Evolutionary conservation across 1,140 invertebrate genomes (phyloP).

Genomic region (Meloidogyne hapla): DNA sequence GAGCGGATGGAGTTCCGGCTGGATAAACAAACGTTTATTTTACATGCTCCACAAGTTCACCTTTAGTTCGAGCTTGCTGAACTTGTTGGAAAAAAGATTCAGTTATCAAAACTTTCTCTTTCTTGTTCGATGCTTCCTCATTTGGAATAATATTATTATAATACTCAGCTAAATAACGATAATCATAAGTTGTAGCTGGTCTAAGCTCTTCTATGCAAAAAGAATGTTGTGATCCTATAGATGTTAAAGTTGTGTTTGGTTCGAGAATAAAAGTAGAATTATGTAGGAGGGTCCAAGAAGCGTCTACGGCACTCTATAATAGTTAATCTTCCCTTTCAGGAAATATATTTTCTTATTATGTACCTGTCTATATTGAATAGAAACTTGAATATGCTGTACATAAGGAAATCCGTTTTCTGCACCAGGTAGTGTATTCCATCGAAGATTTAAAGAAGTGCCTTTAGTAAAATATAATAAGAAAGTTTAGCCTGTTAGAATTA

Average conservation of each 20-base stretch:
- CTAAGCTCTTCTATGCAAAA: constrained; percentile 49
- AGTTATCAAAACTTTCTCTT: constrained; percentile 10
- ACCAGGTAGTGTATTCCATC: constrained; percentile 50
- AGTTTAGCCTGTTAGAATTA: constrained; percentile 20
- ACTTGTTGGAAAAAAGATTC: constrained; percentile 57
- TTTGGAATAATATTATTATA: constrained; percentile 33
- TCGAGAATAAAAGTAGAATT: constrained; percentile 56
- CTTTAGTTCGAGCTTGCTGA: constrained; percentile 59
- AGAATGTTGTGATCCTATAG: constrained; percentile 24
- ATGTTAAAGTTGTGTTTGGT: constrained; percentile 8
- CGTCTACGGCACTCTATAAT: constrained; percentile 50
- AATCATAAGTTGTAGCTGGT: constrained; percentile 62
- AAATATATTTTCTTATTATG: not conserved
- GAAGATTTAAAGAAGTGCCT: constrained; percentile 43
- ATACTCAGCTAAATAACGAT: constrained; percentile 57
- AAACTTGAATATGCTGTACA: constrained; percentile 37
- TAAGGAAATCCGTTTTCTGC: not conserved
- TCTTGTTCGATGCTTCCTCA: not conserved
- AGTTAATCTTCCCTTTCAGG: too few relatives aligned
- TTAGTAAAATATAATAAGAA: not conserved
- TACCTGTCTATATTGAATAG: constrained; percentile 56
- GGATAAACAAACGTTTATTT: constrained; percentile 25
- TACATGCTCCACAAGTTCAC: constrained; percentile 13
- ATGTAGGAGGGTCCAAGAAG: constrained; percentile 44
- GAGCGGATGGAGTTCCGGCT: constrained; percentile 58